Base-by-base conservation (phyloP, 2,888 invertebrate genomes). In the Sipunculus nudus region DNA sequence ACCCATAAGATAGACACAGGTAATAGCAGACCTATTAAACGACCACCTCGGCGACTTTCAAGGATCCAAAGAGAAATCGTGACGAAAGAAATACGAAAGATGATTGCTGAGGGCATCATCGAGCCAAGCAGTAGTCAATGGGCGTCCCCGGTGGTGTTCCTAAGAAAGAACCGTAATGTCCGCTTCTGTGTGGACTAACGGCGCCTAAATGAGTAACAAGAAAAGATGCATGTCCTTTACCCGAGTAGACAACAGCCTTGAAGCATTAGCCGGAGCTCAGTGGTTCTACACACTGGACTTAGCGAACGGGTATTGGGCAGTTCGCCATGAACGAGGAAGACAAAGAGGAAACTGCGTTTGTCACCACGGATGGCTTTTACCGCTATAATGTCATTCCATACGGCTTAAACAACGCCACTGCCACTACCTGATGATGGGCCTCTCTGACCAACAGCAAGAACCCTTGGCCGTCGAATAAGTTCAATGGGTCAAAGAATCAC, bases 231-330 rank as follows among this genome's bases (percentile, higher is more conserved):
- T 65, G 61, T 32, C 67, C 63, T 1, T 26, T 70, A 5, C 67
- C 5, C 48, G 38, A 19, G 56, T 69, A 16, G 53, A 56, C 3
- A 47, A 55, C 3, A 48, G 53, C 25, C 41, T 74, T 1, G 69
- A 66, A 40, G 35, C 55, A 5, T 46, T 72, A 21, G 19, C 64
- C 10, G 73, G 72, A 1, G 54, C 63, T 2, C 13, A 49, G 13
- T 69, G 53, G 57, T 73, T 71, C 40, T 54, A 47, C n/a, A 55
- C 54, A 2, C 53, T 73, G 8, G 73, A 74, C 52, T 43, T 71
- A 16, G 53, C 38, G 8, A 43, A 46, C 16, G 70, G 70, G 8
- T 73, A 73, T 50, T 72, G 67, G 69, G 74, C 73, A 43, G n/a
- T 61, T 74, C 1, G 65, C 56, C 13, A 45, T 70, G 26, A 53